Base-by-base conservation (phyloP, 1,140 invertebrate species). In the Adelges cooleyi region DNA sequence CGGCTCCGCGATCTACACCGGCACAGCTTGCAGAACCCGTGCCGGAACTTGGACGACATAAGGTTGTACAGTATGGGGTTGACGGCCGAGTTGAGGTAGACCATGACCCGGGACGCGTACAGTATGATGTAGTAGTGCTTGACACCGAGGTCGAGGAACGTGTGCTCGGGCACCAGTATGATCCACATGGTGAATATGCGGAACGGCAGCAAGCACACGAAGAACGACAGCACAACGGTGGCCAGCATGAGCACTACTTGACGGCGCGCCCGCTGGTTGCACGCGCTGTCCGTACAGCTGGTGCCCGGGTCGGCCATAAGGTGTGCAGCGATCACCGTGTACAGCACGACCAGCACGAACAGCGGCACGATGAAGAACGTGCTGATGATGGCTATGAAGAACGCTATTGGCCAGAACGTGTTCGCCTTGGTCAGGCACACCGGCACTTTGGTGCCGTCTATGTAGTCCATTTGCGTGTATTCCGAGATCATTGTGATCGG, bases 11-110 rank as follows among this genome's bases (percentile, higher is more conserved):
- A 23, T 23, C 38, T 48, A 66, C 66, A 71, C 42, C 68, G 69
- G 50, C 68, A 77, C 46, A 87, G 70, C 51, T 80, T 82, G 9
- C 84, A 75, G 70, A 92, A 92, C 0, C 89, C 90, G 17, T 85
- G 83, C 11, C 91, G 80, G 76, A 93, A 94, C 75, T 92, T 93
- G 0, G 88, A 89, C n/a, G 89, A 92, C 85, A 91, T 91, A 13
- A 90, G 78, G 73, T 89, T 90, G 75, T 94, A 93, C 15, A 93
- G 78, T 69, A 93, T 90, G 3, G 91, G 91, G 76, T 93, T 94
- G 65, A 92, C 84, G 23, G 89, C 89, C 5, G 89, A 92, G 73
- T 93, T 92, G 18, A 92, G 79, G 75, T 93, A 92, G 17, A 90
- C 75, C 86, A 93, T 89, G 25, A 92, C 81, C 49, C 90, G 81